Evolutionary conservation across 2,888 invertebrate species (phyloP).

Genomic region (Drosophila cracens): DNA sequence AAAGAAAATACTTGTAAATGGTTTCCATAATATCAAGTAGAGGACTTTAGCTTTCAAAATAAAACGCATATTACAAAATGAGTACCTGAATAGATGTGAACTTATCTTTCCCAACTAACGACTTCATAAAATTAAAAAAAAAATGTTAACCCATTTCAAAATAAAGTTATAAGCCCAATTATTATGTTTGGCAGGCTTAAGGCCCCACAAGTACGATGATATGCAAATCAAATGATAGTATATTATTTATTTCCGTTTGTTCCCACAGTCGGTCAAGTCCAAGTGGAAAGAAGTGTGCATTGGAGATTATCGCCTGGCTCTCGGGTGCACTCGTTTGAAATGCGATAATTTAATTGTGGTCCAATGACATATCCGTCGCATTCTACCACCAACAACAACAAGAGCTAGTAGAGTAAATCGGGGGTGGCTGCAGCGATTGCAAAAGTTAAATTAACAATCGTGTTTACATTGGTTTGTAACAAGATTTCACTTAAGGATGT

Average conservation of each 20-base stretch:
- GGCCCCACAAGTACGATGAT: conserved; percentile 13
- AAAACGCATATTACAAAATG: neutral
- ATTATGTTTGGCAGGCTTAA: conserved; percentile 14
- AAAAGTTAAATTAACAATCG: conserved; percentile 83
- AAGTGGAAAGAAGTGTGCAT: conserved; percentile 50
- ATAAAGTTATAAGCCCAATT: conserved; percentile 46
- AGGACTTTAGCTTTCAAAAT: neutral
- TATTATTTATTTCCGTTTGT: conserved; percentile 54
- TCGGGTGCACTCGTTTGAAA: conserved; percentile 74
- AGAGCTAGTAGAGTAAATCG: conserved; percentile 5
- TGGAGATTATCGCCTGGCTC: conserved; percentile 47
- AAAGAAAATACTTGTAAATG: neutral
- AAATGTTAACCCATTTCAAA: conserved; percentile 5
- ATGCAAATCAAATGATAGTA: conserved; percentile 66
- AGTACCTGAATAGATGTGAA: neutral
- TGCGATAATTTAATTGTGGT: conserved; percentile 84
- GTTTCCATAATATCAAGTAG: neutral
- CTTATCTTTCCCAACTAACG: too few relatives aligned
- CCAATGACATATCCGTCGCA: conserved; percentile 61
- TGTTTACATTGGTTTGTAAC: conserved; percentile 85
- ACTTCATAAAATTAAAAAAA: neutral
- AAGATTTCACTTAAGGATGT: conserved; percentile 85
- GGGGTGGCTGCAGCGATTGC: conserved; percentile 52
- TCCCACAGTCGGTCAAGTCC: conserved; percentile 64
- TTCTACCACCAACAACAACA: conserved; percentile 17